A percentile compares a stretch with the other conserved stretches of the same genome.
Evolutionary conservation across 2,888 invertebrate species (phyloP).

Genomic region (Drosophila pseudotakahashii): DNA sequence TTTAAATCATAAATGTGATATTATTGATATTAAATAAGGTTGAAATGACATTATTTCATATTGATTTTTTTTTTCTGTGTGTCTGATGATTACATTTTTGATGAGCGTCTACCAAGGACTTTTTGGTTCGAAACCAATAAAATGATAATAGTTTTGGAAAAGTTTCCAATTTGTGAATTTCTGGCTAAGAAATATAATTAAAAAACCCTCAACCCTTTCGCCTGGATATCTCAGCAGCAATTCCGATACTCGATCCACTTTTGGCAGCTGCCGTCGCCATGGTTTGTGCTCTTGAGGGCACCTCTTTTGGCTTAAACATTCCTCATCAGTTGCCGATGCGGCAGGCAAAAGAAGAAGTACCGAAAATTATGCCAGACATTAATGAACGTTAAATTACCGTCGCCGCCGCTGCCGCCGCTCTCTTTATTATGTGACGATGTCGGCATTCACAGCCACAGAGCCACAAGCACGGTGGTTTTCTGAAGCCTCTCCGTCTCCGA

Average conservation of each 20-base stretch:
- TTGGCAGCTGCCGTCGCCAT: constrained; percentile 24
- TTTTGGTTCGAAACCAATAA: too few species aligned
- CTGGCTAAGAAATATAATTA: constrained; percentile 10
- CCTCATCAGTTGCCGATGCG: constrained; percentile 25
- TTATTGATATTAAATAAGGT: too few species aligned
- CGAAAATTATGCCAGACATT: constrained; percentile 61
- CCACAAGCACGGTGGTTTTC: constrained; percentile 16
- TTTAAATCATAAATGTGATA: too few species aligned
- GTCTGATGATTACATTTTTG: too few species aligned
- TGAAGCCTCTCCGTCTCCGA: constrained; percentile 15
- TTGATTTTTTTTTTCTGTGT: too few species aligned
- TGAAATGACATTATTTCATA: too few species aligned
- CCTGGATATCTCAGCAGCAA: not conserved
- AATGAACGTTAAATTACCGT: constrained; percentile 64
- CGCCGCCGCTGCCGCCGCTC: constrained; percentile 44
- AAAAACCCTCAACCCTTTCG: constrained; percentile 2
- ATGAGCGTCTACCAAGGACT: too few species aligned
- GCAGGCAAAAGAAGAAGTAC: constrained; percentile 43
- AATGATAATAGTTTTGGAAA: constrained; percentile 7
- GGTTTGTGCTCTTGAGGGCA: constrained; percentile 17
- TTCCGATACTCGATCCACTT: constrained; percentile 24
- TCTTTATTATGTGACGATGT: constrained; percentile 48
- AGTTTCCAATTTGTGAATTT: not conserved
- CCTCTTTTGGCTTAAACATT: constrained; percentile 26
- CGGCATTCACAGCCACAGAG: not conserved